Evolutionary conservation across 2,888 invertebrate genomes (phyloP).

Genomic region (Phortica okadai): DNA sequence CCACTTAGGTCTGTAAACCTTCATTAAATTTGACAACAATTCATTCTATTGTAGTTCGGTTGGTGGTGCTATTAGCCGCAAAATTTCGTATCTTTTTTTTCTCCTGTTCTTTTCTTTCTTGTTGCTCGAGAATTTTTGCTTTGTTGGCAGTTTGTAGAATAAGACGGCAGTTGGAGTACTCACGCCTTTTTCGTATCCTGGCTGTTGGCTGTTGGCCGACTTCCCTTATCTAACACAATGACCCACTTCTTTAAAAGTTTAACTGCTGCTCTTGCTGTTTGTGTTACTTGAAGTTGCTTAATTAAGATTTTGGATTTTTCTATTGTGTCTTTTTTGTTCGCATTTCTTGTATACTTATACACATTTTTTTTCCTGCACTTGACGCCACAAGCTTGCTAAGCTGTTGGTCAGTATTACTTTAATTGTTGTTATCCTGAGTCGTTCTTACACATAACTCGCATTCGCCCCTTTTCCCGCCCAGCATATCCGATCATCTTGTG

Average conservation of each 20-base stretch:
- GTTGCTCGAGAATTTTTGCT: conserved; percentile 58
- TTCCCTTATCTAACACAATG: conserved; percentile 29
- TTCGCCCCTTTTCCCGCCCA: background rate
- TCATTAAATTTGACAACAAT: conserved; percentile 70
- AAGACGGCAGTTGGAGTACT: background rate
- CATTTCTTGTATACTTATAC: background rate
- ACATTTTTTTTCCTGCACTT: background rate
- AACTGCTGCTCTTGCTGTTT: conserved; percentile 40
- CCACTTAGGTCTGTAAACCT: conserved; percentile 64
- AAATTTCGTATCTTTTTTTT: background rate
- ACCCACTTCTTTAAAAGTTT: conserved; percentile 26
- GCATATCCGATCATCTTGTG: background rate
- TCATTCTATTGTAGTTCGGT: conserved; percentile 23
- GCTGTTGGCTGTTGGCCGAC: background rate
- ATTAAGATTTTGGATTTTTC: conserved; percentile 64
- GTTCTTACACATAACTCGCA: background rate
- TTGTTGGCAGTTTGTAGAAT: conserved; percentile 46
- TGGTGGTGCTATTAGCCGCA: conserved; percentile 4
- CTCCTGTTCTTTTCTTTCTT: conserved; percentile 34
- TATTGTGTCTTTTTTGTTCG: conserved; percentile 6
- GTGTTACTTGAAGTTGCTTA: conserved; percentile 68
- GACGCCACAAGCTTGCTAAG: background rate
- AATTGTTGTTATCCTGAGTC: conserved; percentile 58
- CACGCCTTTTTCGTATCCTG: conserved; percentile 41
- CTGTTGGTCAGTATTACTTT: conserved; percentile 67